Evolutionary conservation across 2,888 invertebrate species (phyloP).

Genomic region (Macrosoma leucophasiata): DNA sequence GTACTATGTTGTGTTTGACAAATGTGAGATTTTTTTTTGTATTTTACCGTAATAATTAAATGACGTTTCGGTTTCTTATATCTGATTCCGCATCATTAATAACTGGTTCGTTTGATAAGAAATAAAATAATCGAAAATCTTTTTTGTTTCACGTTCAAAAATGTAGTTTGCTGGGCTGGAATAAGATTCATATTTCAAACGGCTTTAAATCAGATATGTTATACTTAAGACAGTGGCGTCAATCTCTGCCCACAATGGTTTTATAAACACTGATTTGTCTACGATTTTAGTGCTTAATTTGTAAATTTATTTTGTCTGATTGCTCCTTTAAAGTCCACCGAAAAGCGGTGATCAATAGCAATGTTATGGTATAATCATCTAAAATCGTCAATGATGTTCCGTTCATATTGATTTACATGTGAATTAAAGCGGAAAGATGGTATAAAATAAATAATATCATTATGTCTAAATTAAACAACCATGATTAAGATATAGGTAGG

Average conservation of each 20-base stretch:
- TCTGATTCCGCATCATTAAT: slow-evolving; percentile 7
- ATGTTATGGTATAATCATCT: slow-evolving; percentile 15
- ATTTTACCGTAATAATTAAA: slow-evolving; percentile 28
- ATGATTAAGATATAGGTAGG: no score
- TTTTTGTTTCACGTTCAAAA: no score
- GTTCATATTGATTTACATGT: slow-evolving; percentile 23
- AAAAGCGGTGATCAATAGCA: slow-evolving; percentile 17
- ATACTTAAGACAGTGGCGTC: no score
- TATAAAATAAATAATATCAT: slow-evolving; percentile 24
- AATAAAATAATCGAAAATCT: no score
- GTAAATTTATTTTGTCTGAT: slow-evolving; percentile 20
- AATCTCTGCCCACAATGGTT: slow-evolving; percentile 5
- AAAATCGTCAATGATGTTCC: slow-evolving; percentile 13
- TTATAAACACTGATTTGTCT: slow-evolving; percentile 6
- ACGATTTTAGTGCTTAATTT: slow-evolving; percentile 14
- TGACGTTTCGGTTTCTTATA: slow-evolving; percentile 11
- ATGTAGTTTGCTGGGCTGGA: no score
- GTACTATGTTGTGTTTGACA: slow-evolving; percentile 30
- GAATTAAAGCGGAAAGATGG: slow-evolving; percentile 17
- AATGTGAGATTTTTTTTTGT: slow-evolving; percentile 35
- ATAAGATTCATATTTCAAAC: no score
- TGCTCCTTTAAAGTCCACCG: slow-evolving; percentile 12
- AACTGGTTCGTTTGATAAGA: no score
- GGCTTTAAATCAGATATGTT: no score
- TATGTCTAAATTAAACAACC: no score